These are phyloP conservation scores for Pelobates cultripes DNA, from an alignment of 2,797 vertebrate genomes.

Conservation along the genomic window DNA sequence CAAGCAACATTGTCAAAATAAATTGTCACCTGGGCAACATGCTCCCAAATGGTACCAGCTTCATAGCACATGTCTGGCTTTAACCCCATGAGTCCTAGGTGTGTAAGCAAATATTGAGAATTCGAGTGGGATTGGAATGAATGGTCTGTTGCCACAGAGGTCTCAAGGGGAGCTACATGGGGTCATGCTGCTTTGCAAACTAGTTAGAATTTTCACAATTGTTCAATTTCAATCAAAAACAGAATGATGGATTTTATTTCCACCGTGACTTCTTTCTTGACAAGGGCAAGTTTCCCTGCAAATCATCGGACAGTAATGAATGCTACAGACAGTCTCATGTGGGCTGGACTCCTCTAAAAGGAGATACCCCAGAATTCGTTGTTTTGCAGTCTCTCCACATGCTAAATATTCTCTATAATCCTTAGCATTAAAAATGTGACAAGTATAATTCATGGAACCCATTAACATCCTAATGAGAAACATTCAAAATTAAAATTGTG, in stretches of 20 bases:
- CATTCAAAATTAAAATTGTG: conserved; percentile 22
- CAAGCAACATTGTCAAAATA: too few relatives aligned
- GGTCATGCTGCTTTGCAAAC: conserved; percentile 9
- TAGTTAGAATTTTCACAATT: conserved; percentile 32
- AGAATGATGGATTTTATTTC: conserved; percentile 9
- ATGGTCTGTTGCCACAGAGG: background rate
- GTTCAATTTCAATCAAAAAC: conserved; percentile 33
- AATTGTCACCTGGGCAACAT: too few relatives aligned
- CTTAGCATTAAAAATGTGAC: background rate
- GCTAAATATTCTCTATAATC: background rate
- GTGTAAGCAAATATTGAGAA: too few relatives aligned
- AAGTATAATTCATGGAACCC: conserved; percentile 6
- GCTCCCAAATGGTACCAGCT: too few relatives aligned
- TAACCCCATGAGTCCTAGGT: too few relatives aligned
- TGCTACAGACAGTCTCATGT: background rate
- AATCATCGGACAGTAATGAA: conserved; percentile 22
- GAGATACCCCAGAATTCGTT: background rate
- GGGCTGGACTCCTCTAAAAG: background rate
- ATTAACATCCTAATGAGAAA: conserved; percentile 36
- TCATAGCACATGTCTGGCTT: too few relatives aligned
- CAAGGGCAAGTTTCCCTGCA: conserved; percentile 10
- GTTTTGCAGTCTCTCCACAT: background rate
- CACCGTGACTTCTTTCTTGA: conserved; percentile 9
- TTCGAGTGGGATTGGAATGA: background rate
- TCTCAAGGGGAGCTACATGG: background rate